These are phyloP conservation scores for Gari tellinella DNA, from an alignment of 2,888 invertebrate genomes.

Conservation along the genomic window DNA sequence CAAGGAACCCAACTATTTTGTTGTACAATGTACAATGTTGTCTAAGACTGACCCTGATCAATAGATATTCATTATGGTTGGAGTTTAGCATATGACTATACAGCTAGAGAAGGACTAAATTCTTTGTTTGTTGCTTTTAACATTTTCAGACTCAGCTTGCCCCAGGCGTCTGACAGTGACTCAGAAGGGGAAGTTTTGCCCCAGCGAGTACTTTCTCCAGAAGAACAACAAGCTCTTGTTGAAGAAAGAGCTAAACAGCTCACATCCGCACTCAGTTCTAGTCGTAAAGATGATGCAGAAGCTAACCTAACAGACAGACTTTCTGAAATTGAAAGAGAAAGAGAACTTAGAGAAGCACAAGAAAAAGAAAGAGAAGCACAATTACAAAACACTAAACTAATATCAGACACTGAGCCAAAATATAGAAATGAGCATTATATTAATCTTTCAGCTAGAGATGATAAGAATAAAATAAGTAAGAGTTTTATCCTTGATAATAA, in stretches of 20 bases:
- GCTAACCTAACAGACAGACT: conserved; percentile 34
- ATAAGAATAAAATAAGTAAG: conserved; percentile 37
- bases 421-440: conserved; percentile 44
- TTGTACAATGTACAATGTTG: no score
- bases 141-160: neutral
- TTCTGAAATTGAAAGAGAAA: conserved; percentile 36
- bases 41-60: no score
- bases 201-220: conserved; percentile 28
- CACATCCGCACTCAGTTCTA: conserved; percentile 46
- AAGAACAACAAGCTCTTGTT: conserved; percentile 37
- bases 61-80: no score
- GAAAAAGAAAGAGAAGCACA: conserved; percentile 23
- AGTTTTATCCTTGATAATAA: conserved; percentile 20
- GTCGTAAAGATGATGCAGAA: conserved; percentile 33
- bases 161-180: conserved; percentile 23
- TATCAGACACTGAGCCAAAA: conserved; percentile 6
- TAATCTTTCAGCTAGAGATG: conserved; percentile 34
- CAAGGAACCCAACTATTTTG: no score
- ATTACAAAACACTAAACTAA: neutral
- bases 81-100: no score
- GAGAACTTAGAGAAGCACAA: conserved; percentile 33
- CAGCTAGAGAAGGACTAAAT: no score
- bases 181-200: conserved; percentile 19
- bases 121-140: no score
- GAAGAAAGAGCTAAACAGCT: conserved; percentile 45